Conservation (phyloP, 2,113 vertebrate species). For the Lepisosteus osseus region DNA sequence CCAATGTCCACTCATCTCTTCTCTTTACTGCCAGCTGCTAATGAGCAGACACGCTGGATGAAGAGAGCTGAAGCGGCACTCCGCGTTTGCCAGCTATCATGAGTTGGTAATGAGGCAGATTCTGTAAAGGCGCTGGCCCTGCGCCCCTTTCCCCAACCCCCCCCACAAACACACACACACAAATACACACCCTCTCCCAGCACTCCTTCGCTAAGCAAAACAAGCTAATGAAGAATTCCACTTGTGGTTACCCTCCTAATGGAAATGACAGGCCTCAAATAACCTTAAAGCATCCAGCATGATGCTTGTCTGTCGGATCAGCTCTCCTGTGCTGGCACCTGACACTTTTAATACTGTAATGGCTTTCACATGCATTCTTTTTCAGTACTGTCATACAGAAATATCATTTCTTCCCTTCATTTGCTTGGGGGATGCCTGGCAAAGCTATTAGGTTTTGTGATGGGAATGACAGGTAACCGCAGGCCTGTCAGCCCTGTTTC, state of each 20-base stretch:
- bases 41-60: conserved; percentile 72
- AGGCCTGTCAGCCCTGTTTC: conserved; percentile 68
- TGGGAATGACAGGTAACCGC: conserved; percentile 73
- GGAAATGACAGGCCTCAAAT: conserved; percentile 78
- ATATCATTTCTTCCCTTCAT: conserved; percentile 67
- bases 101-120: conserved; percentile 89
- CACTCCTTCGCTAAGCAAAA: conserved; percentile 51
- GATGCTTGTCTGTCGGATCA: conserved; percentile 73
- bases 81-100: conserved; percentile 78
- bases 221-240: conserved; percentile 71
- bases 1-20: conserved; percentile 86
- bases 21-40: conserved; percentile 86
- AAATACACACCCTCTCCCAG: conserved; percentile 6
- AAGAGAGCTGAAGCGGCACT: conserved; percentile 54
- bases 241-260: conserved; percentile 67
- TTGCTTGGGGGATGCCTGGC: conserved; percentile 71
- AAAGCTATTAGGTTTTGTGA: conserved; percentile 75
- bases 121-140: conserved; percentile 68
- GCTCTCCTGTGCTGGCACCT: conserved; percentile 70
- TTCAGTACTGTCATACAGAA: conserved; percentile 68
- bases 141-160: conserved; percentile 42
- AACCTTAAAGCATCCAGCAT: conserved; percentile 65
- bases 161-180: conserved; percentile 20
- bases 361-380: conserved; percentile 70
- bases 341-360: conserved; percentile 71